A percentile compares a stretch with the other conserved stretches of the same genome.
phyloP scores from a whole-genome alignment of 2,113 vertebrate species.

The Cynoglossus semilaevis region DNA sequence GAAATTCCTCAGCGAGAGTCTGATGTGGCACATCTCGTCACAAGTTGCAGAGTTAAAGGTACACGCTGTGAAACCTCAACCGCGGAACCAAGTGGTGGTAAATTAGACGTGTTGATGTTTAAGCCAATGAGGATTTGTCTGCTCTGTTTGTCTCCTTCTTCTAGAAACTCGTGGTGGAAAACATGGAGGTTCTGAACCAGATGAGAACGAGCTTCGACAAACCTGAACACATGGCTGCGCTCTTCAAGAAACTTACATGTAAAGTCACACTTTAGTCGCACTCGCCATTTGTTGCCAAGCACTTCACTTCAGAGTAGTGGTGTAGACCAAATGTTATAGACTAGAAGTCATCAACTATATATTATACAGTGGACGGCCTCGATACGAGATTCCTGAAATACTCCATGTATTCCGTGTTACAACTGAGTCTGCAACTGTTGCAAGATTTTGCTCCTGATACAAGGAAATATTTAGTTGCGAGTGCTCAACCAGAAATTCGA shows the following conservation, averaged over 20 bases:
- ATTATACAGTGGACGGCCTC: too few species aligned
- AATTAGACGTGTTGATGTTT: too few species aligned
- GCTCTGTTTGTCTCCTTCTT: constrained; percentile 1
- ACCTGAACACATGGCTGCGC: constrained; percentile 96
- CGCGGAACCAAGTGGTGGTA: not conserved
- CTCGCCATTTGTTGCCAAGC: too few species aligned
- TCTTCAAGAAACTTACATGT: constrained; percentile 98
- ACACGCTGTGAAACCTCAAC: not conserved
- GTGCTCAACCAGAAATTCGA: too few species aligned
- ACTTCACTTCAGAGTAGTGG: too few species aligned
- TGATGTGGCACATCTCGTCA: constrained; percentile 99
- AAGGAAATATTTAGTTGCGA: too few species aligned
- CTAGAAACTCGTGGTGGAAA: constrained; percentile 98
- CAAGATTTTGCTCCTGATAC: too few species aligned
- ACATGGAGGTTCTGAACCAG: constrained; percentile 95
- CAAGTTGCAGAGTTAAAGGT: constrained; percentile 99
- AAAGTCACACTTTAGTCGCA: constrained; percentile 14
- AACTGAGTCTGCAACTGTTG: too few species aligned
- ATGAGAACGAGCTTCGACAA: constrained; percentile 99
- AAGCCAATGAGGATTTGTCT: not conserved
- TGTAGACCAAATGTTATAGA: too few species aligned
- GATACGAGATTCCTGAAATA: too few species aligned
- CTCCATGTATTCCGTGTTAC: too few species aligned
- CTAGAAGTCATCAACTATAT: too few species aligned
- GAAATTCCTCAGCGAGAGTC: constrained; percentile 98